Conservation (phyloP, 2,113 vertebrate species). For the Ceyx cyanopectus region DNA sequence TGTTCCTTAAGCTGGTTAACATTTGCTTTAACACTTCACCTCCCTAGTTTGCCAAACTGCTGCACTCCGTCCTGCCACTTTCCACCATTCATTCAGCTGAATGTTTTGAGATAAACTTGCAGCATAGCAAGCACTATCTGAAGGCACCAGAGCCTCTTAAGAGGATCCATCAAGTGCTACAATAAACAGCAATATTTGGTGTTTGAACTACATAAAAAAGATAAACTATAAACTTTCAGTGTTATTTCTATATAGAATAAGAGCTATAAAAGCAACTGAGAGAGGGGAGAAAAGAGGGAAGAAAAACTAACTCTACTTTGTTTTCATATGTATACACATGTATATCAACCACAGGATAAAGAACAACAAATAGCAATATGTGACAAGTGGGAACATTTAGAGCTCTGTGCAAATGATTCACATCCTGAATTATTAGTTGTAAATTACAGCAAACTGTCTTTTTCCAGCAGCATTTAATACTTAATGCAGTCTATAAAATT, state of each 20-base stretch:
- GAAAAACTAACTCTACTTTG: neutral
- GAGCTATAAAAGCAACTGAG: neutral
- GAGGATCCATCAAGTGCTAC: neutral
- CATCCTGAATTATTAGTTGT: neutral
- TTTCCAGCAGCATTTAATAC: neutral
- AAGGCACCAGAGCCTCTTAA: neutral
- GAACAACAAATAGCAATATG: neutral
- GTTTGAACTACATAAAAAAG: neutral
- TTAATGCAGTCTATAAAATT: neutral
- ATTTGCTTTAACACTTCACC: neutral
- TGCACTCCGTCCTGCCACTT: neutral
- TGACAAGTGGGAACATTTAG: neutral
- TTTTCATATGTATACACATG: neutral
- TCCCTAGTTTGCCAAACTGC: neutral
- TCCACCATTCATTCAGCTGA: neutral
- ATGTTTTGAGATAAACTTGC: neutral
- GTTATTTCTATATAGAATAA: neutral
- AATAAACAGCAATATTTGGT: neutral
- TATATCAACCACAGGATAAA: neutral
- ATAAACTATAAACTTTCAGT: neutral
- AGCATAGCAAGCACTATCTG: neutral
- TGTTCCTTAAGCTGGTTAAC: neutral
- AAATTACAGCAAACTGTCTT: neutral
- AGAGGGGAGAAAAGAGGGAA: neutral
- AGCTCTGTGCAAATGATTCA: neutral